Evolutionary conservation across 2,888 invertebrate genomes (phyloP).

Genomic region (Nesidiocoris tenuis): DNA sequence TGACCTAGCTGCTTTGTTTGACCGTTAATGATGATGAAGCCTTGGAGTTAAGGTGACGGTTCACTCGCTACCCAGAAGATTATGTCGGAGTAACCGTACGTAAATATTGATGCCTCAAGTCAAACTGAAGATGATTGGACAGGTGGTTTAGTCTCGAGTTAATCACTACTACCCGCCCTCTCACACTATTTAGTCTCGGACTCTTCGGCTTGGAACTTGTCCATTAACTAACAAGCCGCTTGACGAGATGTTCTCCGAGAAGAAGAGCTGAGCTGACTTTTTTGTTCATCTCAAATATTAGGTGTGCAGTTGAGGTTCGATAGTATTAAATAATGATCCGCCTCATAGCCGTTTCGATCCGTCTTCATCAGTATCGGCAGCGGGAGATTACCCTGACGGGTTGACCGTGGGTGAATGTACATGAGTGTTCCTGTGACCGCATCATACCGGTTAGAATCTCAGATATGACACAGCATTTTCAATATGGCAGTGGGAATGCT

Average conservation of each 20-base stretch:
- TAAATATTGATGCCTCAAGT: slow-evolving; percentile 32
- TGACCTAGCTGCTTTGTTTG: slow-evolving; percentile 30
- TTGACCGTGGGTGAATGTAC: too few relatives aligned
- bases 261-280: background rate
- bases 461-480: too few relatives aligned
- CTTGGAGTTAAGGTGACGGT: slow-evolving; percentile 26
- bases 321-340: background rate
- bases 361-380: background rate
- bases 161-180: slow-evolving; percentile 25
- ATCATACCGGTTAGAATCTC: too few relatives aligned
- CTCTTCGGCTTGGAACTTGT: background rate
- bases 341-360: background rate
- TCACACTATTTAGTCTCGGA: background rate
- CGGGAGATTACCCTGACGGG: too few relatives aligned
- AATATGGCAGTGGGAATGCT: too few relatives aligned
- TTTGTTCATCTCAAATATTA: background rate
- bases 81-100: slow-evolving; percentile 18
- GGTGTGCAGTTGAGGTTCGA: background rate
- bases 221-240: background rate
- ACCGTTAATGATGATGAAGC: slow-evolving; percentile 27
- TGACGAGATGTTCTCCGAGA: background rate
- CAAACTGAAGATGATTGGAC: slow-evolving; percentile 31
- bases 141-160: slow-evolving; percentile 27
- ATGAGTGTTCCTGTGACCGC: too few relatives aligned
- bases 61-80: slow-evolving; percentile 34